A percentile compares a stretch with the other conserved stretches of the same genome.
phyloP scores from a whole-genome alignment of 2,888 invertebrate species.

The Arenicola marina region DNA sequence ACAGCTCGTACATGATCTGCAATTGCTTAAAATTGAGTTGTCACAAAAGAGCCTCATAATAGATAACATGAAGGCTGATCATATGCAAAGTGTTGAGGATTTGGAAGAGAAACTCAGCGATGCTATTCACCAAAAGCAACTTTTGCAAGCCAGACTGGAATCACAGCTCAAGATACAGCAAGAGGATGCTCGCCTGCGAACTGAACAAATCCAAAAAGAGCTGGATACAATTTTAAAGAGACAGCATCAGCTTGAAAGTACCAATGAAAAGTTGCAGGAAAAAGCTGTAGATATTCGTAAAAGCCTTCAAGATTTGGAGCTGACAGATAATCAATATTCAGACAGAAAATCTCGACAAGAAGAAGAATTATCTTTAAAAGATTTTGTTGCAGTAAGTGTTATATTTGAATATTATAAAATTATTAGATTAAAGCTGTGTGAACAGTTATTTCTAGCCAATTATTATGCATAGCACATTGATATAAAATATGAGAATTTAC shows the following conservation, averaged over 20 bases:
- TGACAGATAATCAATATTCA: conserved; percentile 55
- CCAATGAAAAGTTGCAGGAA: conserved; percentile 56
- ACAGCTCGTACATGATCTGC: conserved; percentile 58
- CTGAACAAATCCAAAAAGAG: conserved; percentile 47
- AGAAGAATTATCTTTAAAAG: conserved; percentile 54
- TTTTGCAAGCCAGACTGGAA: conserved; percentile 54
- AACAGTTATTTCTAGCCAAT: too few species aligned
- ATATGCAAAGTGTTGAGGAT: conserved; percentile 55
- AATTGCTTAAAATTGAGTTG: conserved; percentile 59
- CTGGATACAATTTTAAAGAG: conserved; percentile 52
- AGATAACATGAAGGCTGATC: conserved; percentile 59
- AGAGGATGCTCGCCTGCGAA: conserved; percentile 52
- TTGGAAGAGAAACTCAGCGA: conserved; percentile 60
- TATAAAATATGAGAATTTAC: too few species aligned
- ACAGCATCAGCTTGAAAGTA: conserved; percentile 56
- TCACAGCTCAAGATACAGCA: conserved; percentile 52
- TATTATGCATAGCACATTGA: too few species aligned
- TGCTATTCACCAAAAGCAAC: conserved; percentile 57
- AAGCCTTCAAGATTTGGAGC: conserved; percentile 47
- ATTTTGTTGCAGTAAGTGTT: conserved; percentile 55
- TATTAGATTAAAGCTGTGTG: neutral
- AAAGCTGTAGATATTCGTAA: conserved; percentile 54
- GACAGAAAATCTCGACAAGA: conserved; percentile 45
- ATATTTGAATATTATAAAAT: neutral
- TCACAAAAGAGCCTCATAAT: conserved; percentile 58